These are phyloP conservation scores for Crematogaster levior DNA, from an alignment of 2,888 invertebrate species.

Conservation along the genomic window DNA sequence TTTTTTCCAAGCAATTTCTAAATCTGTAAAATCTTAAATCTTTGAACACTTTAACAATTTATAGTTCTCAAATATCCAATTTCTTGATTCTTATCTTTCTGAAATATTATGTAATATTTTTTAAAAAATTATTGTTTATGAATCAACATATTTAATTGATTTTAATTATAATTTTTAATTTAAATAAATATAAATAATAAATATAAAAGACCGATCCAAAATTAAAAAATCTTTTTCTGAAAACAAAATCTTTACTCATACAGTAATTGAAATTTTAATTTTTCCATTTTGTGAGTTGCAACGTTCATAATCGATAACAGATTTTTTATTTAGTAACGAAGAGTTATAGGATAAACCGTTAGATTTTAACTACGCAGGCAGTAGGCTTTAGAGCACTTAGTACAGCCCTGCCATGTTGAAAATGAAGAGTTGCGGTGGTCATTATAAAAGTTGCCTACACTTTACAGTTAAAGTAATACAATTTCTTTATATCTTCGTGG, in stretches of 20 bases:
- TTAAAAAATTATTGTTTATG: not conserved
- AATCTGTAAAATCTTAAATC: not conserved
- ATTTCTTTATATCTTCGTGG: constrained; percentile 53
- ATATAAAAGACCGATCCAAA: not conserved
- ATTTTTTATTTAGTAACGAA: not conserved
- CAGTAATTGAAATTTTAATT: not conserved
- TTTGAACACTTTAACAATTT: not conserved
- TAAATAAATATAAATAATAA: not conserved
- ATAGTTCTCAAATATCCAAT: not conserved
- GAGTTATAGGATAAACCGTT: constrained; percentile 19
- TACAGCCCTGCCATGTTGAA: constrained; percentile 63
- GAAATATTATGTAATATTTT: not conserved
- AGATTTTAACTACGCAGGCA: constrained; percentile 26
- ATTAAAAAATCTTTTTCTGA: not conserved
- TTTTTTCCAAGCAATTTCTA: not conserved
- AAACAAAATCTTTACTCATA: not conserved
- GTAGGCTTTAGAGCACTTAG: not conserved
- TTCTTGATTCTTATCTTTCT: not conserved
- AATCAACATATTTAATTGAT: not conserved
- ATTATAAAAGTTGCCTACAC: constrained; percentile 63
- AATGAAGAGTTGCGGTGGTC: constrained; percentile 55
- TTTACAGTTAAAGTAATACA: constrained; percentile 70
- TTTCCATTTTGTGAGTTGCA: not conserved
- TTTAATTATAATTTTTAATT: too few relatives aligned
- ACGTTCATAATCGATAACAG: not conserved